phyloP scores from a whole-genome alignment of 2,888 invertebrate species.

The Acleris laterana region DNA sequence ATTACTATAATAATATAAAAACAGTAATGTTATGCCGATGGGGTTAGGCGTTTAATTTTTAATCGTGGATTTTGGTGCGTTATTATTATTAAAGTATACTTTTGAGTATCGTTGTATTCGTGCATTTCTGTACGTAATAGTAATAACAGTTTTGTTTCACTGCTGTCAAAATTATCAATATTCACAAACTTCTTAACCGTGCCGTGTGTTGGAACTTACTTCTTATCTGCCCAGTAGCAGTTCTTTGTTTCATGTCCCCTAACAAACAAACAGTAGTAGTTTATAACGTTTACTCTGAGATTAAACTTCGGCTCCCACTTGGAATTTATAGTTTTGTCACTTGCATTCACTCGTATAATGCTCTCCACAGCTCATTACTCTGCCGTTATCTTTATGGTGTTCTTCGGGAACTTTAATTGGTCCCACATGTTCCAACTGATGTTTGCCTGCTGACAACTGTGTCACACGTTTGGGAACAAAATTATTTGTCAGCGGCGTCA shows the following conservation, averaged over 20 bases:
- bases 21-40: too few relatives aligned
- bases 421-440: slow-evolving; percentile 74
- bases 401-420: slow-evolving; percentile 77
- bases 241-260: not conserved
- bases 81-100: too few relatives aligned
- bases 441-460: slow-evolving; percentile 64
- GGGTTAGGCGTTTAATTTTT: too few relatives aligned
- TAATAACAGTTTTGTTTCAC: too few relatives aligned
- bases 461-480: slow-evolving; percentile 55
- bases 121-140: too few relatives aligned
- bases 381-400: slow-evolving; percentile 77
- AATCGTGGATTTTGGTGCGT: too few relatives aligned
- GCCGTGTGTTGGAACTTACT: too few relatives aligned
- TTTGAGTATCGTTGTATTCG: too few relatives aligned
- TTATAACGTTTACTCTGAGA: slow-evolving; percentile 7
- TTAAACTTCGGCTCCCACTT: slow-evolving; percentile 17
- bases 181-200: too few relatives aligned
- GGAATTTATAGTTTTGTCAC: slow-evolving; percentile 62
- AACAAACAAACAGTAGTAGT: slow-evolving; percentile 13
- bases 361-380: slow-evolving; percentile 78
- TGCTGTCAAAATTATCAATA: too few relatives aligned
- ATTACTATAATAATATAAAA: too few relatives aligned
- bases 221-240: not conserved
- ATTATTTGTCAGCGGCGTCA: slow-evolving; percentile 32
- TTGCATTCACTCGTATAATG: slow-evolving; percentile 76